Conservation (phyloP, 2,888 invertebrate species). For the Druceiella hillmani region DNA sequence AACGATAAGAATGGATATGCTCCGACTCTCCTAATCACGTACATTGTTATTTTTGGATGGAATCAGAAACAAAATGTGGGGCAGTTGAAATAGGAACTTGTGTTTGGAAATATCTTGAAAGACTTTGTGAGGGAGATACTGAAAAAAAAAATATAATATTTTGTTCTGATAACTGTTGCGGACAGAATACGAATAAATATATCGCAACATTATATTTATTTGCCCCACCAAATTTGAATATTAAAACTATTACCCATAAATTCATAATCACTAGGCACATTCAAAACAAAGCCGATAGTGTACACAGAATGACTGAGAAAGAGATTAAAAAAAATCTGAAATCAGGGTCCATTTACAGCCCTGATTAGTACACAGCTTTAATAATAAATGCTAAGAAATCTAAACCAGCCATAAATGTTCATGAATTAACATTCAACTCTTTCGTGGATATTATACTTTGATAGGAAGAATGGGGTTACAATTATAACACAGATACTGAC, state of each 20-base stretch:
- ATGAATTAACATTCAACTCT: not conserved
- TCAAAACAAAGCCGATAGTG: constrained; percentile 30
- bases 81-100: constrained; percentile 24
- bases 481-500: not conserved
- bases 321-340: constrained; percentile 27
- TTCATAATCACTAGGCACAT: constrained; percentile 29
- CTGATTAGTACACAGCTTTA: constrained; percentile 19
- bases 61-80: constrained; percentile 26
- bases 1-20: no score
- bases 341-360: constrained; percentile 26
- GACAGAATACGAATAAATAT: constrained; percentile 27
- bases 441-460: not conserved
- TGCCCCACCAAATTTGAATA: constrained; percentile 19
- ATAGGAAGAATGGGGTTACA: not conserved
- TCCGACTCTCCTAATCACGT: no score
- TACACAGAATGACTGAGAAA: constrained; percentile 29
- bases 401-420: constrained; percentile 16
- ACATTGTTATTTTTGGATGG: constrained; percentile 27
- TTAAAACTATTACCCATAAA: constrained; percentile 28
- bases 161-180: constrained; percentile 29
- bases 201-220: constrained; percentile 22
- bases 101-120: constrained; percentile 18
- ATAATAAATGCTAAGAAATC: constrained; percentile 21
- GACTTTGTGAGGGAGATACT: constrained; percentile 11
- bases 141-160: constrained; percentile 22